Percentiles rank a stretch among this genome's conserved stretches.
Evolutionary conservation across 2,113 vertebrate species (phyloP).

Genomic region (Galemys pyrenaicus): DNA sequence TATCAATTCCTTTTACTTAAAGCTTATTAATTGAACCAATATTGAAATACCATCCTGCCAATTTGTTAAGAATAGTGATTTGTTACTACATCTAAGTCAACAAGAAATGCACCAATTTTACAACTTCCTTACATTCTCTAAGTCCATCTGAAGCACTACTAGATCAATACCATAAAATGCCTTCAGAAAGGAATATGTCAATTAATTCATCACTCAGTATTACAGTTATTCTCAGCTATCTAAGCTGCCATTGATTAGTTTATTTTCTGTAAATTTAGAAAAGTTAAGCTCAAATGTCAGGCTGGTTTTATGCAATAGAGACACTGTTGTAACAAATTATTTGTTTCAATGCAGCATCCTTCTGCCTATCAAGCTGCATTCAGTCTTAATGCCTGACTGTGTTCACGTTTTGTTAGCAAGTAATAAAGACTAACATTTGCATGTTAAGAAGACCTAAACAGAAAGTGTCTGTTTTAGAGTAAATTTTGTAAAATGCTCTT

Average conservation of each 20-base stretch:
- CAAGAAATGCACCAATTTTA: not conserved
- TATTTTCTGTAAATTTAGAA: not conserved
- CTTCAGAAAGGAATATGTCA: not conserved
- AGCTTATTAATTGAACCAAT: conserved; percentile 6
- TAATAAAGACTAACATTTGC: not conserved
- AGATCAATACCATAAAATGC: not conserved
- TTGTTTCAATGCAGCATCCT: not conserved
- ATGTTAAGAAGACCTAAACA: not conserved
- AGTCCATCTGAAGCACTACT: not conserved
- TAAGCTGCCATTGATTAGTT: not conserved
- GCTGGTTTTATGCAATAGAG: not conserved
- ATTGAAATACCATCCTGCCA: not conserved
- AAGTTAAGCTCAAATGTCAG: not conserved
- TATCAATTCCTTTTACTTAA: conserved; percentile 11
- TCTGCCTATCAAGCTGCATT: not conserved
- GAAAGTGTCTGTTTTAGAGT: not conserved
- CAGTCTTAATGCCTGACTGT: not conserved
- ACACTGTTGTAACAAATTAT: not conserved
- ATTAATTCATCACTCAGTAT: not conserved
- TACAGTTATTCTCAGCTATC: not conserved
- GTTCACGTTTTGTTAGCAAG: not conserved
- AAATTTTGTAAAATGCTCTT: not conserved
- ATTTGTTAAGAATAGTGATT: not conserved
- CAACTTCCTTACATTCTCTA: not conserved
- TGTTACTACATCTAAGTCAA: conserved; percentile 8